These are phyloP conservation scores for Chrysomela aeneicollis DNA, from an alignment of 2,888 invertebrate genomes.

Conservation along the genomic window DNA sequence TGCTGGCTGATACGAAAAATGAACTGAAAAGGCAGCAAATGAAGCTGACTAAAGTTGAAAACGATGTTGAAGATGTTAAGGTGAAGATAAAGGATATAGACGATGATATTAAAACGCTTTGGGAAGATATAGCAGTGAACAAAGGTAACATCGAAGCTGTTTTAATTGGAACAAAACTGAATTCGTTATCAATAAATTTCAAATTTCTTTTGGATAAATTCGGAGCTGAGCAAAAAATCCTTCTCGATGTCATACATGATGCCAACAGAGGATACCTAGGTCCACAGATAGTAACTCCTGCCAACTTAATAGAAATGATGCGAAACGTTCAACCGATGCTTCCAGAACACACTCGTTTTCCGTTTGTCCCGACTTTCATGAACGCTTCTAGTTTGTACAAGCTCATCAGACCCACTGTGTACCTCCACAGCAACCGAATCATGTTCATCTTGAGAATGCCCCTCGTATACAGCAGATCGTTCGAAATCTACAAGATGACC, in stretches of 20 bases:
- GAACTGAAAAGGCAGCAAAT: constrained; percentile 21
- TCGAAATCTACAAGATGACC: constrained; percentile 25
- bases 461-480: constrained; percentile 20
- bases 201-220: constrained; percentile 18
- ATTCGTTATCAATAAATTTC: constrained; percentile 22
- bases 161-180: constrained; percentile 6
- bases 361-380: constrained; percentile 18
- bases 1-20: constrained; percentile 11
- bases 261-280: constrained; percentile 21
- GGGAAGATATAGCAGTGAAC: constrained; percentile 4
- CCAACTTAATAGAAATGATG: constrained; percentile 24
- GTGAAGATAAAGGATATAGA: constrained; percentile 13
- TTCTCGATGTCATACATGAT: constrained; percentile 20
- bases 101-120: not conserved
- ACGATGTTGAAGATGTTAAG: constrained; percentile 16
- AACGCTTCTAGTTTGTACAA: constrained; percentile 21
- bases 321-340: constrained; percentile 12
- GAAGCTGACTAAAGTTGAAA: not conserved
- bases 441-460: constrained; percentile 23
- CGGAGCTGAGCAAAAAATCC: constrained; percentile 19
- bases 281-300: constrained; percentile 23
- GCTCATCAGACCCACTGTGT: constrained; percentile 21
- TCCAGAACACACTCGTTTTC: constrained; percentile 25
- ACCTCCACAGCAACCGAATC: constrained; percentile 16
- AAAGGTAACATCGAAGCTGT: constrained; percentile 8